phyloP scores from a whole-genome alignment of 2,888 invertebrate species.

The Thecophora atra region DNA sequence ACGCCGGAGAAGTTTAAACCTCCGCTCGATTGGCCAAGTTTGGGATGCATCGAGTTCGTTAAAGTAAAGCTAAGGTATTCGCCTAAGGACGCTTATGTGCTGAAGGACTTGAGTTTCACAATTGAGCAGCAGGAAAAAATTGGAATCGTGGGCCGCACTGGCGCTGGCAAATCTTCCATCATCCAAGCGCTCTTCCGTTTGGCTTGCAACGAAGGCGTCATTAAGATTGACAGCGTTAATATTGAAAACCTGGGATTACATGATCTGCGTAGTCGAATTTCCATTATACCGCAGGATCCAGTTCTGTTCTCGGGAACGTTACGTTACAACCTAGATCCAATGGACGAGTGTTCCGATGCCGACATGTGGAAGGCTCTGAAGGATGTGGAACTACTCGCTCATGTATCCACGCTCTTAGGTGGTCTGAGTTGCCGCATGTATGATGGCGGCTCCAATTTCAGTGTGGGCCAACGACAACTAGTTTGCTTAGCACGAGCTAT shows the following conservation, averaged over 20 bases:
- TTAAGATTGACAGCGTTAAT: constrained; percentile 80
- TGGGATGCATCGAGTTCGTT: constrained; percentile 75
- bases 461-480: constrained; percentile 88
- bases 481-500: constrained; percentile 88
- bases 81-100: constrained; percentile 74
- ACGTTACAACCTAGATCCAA: constrained; percentile 86
- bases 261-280: constrained; percentile 81
- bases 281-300: constrained; percentile 94
- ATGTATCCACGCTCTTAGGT: constrained; percentile 71
- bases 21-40: constrained; percentile 74
- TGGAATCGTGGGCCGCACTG: constrained; percentile 88
- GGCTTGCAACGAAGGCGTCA: constrained; percentile 78
- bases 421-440: constrained; percentile 74
- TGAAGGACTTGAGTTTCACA: constrained; percentile 76
- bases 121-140: constrained; percentile 71
- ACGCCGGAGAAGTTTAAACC: constrained; percentile 62
- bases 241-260: constrained; percentile 78
- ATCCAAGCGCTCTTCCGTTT: constrained; percentile 86
- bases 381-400: constrained; percentile 80
- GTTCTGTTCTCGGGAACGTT: constrained; percentile 86
- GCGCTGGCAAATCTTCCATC: constrained; percentile 86
- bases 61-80: constrained; percentile 77
- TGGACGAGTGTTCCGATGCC: constrained; percentile 76
- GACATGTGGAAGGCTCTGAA: constrained; percentile 81
- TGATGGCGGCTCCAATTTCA: constrained; percentile 84